Conservation (phyloP, 2,888 invertebrate species). For the Chironomus riparius region DNA sequence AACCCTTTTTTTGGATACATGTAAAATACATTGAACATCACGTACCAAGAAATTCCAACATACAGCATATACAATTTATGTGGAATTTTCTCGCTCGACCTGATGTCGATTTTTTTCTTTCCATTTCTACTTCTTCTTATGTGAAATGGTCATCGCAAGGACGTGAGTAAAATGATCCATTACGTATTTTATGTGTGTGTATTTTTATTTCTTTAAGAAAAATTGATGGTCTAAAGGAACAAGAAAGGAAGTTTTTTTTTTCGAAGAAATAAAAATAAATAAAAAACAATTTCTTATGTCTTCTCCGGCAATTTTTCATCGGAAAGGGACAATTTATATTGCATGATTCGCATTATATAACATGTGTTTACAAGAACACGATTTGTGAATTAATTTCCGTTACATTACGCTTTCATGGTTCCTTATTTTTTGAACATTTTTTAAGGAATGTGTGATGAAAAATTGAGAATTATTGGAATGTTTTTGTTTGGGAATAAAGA, state of each 20-base stretch:
- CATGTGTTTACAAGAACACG: neutral
- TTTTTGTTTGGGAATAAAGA: too few species aligned
- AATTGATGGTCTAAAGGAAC: neutral
- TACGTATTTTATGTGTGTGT: neutral
- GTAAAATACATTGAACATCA: neutral
- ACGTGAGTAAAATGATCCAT: constrained; percentile 19
- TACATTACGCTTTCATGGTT: too few species aligned
- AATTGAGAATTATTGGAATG: too few species aligned
- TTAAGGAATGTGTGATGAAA: too few species aligned
- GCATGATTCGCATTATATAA: neutral
- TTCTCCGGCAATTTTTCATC: neutral
- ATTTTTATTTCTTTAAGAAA: neutral
- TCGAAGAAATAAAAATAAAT: neutral
- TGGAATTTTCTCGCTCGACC: neutral
- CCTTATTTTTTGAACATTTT: too few species aligned
- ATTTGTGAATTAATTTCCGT: neutral
- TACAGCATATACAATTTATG: neutral
- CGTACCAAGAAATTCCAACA: neutral
- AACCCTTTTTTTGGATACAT: neutral
- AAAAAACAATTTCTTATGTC: neutral
- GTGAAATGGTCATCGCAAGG: constrained; percentile 4
- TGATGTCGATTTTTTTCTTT: neutral
- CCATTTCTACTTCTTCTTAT: neutral
- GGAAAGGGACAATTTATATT: neutral
- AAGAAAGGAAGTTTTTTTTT: neutral